phyloP scores from a whole-genome alignment of 2,888 invertebrate species.

The Geotrupes spiniger region DNA sequence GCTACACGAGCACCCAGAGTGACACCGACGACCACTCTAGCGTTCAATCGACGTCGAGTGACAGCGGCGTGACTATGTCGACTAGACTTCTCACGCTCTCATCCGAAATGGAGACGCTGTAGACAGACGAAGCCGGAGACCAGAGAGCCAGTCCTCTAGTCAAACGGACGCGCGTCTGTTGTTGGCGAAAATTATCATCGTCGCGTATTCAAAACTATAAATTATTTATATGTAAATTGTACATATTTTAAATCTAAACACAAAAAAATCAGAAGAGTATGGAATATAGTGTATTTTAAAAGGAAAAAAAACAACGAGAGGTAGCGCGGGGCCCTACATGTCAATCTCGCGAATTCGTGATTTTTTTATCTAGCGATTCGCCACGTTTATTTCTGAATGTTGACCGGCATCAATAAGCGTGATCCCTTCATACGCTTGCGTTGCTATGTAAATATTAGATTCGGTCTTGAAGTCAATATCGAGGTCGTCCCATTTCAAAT shows the following conservation, averaged over 20 bases:
- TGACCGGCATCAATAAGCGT: too few species aligned
- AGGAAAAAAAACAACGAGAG: constrained; percentile 39
- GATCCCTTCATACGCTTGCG: too few species aligned
- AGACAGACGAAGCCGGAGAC: constrained; percentile 39
- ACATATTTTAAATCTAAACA: constrained; percentile 45
- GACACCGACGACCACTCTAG: constrained; percentile 82
- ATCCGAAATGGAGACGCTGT: constrained; percentile 57
- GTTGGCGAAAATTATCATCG: constrained; percentile 33
- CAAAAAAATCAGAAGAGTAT: constrained; percentile 33
- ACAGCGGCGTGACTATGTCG: constrained; percentile 71
- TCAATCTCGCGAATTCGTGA: too few species aligned
- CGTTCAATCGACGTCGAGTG: constrained; percentile 68
- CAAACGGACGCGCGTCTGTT: constrained; percentile 29
- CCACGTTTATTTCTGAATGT: too few species aligned
- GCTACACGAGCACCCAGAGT: constrained; percentile 81
- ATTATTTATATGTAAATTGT: constrained; percentile 40
- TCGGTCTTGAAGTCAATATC: too few species aligned
- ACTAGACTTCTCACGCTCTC: constrained; percentile 62
- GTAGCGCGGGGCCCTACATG: constrained; percentile 35
- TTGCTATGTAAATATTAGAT: too few species aligned
- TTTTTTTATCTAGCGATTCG: too few species aligned
- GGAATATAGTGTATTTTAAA: constrained; percentile 33
- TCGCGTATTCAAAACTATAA: constrained; percentile 36
- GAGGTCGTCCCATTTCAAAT: too few species aligned
- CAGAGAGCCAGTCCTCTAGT: constrained; percentile 39